Evolutionary conservation across 2,888 invertebrate genomes (phyloP).

Genomic region (Caradrina clavipalpis): DNA sequence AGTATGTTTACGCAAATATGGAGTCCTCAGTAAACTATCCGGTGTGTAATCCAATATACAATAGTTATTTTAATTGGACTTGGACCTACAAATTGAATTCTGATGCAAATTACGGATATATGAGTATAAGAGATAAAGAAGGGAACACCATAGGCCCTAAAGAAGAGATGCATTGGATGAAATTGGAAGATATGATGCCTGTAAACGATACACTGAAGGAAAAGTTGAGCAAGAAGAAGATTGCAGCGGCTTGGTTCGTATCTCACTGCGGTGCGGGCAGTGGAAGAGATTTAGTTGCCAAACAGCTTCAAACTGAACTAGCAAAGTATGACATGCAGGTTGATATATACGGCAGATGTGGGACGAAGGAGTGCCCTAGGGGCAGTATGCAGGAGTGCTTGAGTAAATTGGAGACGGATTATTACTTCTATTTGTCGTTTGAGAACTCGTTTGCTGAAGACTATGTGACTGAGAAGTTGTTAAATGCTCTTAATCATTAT

Average conservation of each 20-base stretch:
- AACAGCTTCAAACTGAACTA: slow-evolving; percentile 65
- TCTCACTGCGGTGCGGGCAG: slow-evolving; percentile 75
- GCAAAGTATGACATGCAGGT: slow-evolving; percentile 66
- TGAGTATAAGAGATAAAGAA: slow-evolving; percentile 67
- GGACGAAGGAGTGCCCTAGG: slow-evolving; percentile 64
- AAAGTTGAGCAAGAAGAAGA: slow-evolving; percentile 70
- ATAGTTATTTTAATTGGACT: slow-evolving; percentile 78
- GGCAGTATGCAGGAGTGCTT: slow-evolving; percentile 60
- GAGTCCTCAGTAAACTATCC: slow-evolving; percentile 76
- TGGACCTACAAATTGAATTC: slow-evolving; percentile 78
- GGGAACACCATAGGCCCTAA: slow-evolving; percentile 71
- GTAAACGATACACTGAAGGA: slow-evolving; percentile 66
- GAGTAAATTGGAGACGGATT: slow-evolving; percentile 69
- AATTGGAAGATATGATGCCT: slow-evolving; percentile 69
- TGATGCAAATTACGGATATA: slow-evolving; percentile 73
- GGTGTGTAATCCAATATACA: slow-evolving; percentile 64
- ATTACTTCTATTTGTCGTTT: slow-evolving; percentile 81
- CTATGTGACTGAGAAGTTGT: slow-evolving; percentile 83
- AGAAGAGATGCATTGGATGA: slow-evolving; percentile 71
- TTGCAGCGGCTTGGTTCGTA: slow-evolving; percentile 80
- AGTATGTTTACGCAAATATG: slow-evolving; percentile 62
- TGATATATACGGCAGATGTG: slow-evolving; percentile 78
- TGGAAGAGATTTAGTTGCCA: slow-evolving; percentile 66
- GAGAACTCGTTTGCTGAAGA: slow-evolving; percentile 81
- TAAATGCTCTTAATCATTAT: slow-evolving; percentile 74